These are phyloP conservation scores for Pheosia tremula DNA, from an alignment of 2,888 invertebrate species.

Conservation along the genomic window DNA sequence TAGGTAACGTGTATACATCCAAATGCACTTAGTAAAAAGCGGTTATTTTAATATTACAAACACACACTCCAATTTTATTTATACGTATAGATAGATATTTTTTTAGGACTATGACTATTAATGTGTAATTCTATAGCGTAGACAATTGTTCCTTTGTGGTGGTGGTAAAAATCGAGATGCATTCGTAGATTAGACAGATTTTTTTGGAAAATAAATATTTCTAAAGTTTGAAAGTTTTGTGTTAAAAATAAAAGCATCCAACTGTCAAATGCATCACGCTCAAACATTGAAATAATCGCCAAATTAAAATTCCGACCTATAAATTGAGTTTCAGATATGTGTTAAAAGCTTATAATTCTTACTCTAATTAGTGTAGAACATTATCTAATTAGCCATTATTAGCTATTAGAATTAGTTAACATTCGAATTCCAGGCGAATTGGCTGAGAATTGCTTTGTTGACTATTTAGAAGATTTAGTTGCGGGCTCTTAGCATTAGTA, in stretches of 20 bases:
- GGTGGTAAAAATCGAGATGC: too few relatives aligned
- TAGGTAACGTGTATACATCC: too few relatives aligned
- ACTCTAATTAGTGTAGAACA: slow-evolving; percentile 12
- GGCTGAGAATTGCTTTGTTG: slow-evolving; percentile 3
- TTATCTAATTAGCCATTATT: slow-evolving; percentile 30
- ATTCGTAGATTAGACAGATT: too few relatives aligned
- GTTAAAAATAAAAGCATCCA: slow-evolving; percentile 1
- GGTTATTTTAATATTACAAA: too few relatives aligned
- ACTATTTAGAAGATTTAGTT: slow-evolving; percentile 16
- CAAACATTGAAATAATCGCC: slow-evolving; percentile 19
- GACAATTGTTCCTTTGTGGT: too few relatives aligned
- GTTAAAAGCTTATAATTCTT: slow-evolving; percentile 24
- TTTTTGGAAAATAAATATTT: too few relatives aligned
- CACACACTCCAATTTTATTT: too few relatives aligned
- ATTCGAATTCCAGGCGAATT: slow-evolving; percentile 21
- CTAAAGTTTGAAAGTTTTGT: too few relatives aligned
- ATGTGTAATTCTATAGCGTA: too few relatives aligned
- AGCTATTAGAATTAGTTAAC: slow-evolving; percentile 10
- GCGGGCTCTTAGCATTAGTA: slow-evolving; percentile 10
- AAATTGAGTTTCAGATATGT: slow-evolving; percentile 11
- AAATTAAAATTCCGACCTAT: slow-evolving; percentile 19
- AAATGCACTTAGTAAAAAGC: too few relatives aligned
- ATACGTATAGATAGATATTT: too few relatives aligned
- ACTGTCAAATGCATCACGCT: neutral
- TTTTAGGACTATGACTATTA: too few relatives aligned